These are phyloP conservation scores for Patiria miniata DNA, from an alignment of 35 echinoderm and acorn worm genomes.

Conservation along the genomic window DNA sequence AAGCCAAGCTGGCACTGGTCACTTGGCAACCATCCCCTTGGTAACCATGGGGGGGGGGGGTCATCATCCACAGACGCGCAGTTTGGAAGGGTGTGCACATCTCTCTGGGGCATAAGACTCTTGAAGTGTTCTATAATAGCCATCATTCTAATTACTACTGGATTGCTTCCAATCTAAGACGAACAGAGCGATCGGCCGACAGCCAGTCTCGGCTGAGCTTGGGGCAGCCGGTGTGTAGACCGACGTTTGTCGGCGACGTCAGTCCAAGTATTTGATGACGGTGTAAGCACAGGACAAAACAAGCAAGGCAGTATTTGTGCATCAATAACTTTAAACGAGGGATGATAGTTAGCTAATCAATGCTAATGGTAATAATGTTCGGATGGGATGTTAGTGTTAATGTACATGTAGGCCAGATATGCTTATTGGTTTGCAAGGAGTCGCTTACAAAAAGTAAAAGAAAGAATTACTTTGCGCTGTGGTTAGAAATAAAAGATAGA, in stretches of 20 bases:
- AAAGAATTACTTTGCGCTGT: no score
- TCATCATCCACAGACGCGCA: no score
- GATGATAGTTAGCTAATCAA: background rate
- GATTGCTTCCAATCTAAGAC: constrained; percentile 25
- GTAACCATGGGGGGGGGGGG: constrained; percentile 17
- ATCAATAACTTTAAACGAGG: background rate
- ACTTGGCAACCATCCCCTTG: constrained; percentile 16
- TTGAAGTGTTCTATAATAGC: constrained; percentile 26
- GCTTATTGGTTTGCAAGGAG: background rate
- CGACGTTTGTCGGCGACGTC: constrained; percentile 1
- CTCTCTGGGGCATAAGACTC: constrained; percentile 11
- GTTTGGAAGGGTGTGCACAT: no score
- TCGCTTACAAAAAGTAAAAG: no score
- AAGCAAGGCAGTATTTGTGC: constrained; percentile 2
- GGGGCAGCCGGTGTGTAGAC: background rate
- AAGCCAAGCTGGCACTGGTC: background rate
- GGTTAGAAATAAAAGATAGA: no score
- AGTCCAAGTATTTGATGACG: background rate
- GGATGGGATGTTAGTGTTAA: background rate
- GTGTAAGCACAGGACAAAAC: background rate
- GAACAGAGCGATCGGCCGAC: background rate
- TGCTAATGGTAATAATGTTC: background rate
- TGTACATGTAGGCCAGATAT: background rate
- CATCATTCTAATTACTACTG: constrained; percentile 17
- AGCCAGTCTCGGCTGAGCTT: no score